These are phyloP conservation scores for Cheiracanthium punctorium DNA, from an alignment of 2,888 invertebrate genomes.

Conservation along the genomic window DNA sequence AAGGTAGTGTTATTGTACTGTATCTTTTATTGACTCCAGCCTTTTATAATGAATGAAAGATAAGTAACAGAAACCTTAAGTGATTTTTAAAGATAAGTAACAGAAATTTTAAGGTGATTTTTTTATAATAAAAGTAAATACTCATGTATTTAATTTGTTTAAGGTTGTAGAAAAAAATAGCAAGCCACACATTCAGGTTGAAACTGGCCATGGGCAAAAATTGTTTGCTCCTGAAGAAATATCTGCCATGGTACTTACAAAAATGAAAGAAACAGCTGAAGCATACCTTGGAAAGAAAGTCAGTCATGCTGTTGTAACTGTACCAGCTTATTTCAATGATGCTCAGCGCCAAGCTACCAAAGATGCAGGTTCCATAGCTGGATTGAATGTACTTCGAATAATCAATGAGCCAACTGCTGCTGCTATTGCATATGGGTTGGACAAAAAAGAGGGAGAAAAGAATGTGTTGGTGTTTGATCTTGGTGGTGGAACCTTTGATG, in stretches of 20 bases:
- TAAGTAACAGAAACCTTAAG: no score
- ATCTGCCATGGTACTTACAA: slow-evolving; percentile 97
- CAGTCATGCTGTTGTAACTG: slow-evolving; percentile 92
- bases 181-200: slow-evolving; percentile 94
- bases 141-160: no score
- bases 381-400: slow-evolving; percentile 93
- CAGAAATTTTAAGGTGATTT: no score
- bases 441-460: slow-evolving; percentile 97
- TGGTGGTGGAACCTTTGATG: slow-evolving; percentile 99
- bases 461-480: slow-evolving; percentile 98
- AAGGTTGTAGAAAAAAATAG: slow-evolving; percentile 91
- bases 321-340: slow-evolving; percentile 99
- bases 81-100: no score
- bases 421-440: slow-evolving; percentile 96
- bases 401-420: slow-evolving; percentile 99
- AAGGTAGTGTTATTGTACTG: no score
- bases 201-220: slow-evolving; percentile 88
- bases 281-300: slow-evolving; percentile 96
- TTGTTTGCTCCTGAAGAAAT: slow-evolving; percentile 98
- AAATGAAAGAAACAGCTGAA: no score
- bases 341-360: slow-evolving; percentile 99
- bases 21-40: no score
- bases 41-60: no score
- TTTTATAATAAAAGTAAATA: no score
- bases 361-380: slow-evolving; percentile 97